Conservation (phyloP, 35 echinoderm and acorn worm genomes). For the Acanthaster planci region DNA sequence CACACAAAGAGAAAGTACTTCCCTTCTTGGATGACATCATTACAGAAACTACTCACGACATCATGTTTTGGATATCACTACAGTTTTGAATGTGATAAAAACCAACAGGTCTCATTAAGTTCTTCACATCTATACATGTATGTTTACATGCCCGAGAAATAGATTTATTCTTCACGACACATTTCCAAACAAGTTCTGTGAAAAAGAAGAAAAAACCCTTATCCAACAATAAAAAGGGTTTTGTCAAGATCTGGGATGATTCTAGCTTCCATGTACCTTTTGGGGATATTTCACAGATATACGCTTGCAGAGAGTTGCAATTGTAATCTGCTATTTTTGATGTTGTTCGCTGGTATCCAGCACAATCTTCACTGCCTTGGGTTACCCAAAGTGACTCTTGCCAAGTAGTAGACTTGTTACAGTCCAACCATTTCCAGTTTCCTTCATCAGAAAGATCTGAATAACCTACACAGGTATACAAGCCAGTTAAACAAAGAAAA, state of each 20-base stretch:
- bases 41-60: too few relatives aligned
- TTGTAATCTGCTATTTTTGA: neutral
- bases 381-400: constrained; percentile 34
- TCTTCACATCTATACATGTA: too few relatives aligned
- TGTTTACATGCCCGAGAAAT: too few relatives aligned
- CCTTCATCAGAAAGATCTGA: constrained; percentile 50
- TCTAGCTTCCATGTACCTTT: constrained; percentile 21
- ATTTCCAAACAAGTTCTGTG: too few relatives aligned
- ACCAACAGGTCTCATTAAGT: neutral
- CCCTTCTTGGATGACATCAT: too few relatives aligned
- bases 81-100: neutral
- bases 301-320: neutral
- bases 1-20: neutral
- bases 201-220: too few relatives aligned
- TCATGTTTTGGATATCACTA: too few relatives aligned
- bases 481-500: too few relatives aligned
- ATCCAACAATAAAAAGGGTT: too few relatives aligned
- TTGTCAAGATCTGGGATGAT: too few relatives aligned
- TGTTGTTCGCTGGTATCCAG: neutral
- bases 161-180: too few relatives aligned
- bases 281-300: constrained; percentile 36
- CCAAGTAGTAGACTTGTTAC: neutral
- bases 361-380: constrained; percentile 34
- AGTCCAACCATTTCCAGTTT: constrained; percentile 37
- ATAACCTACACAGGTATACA: too few relatives aligned